Evolutionary conservation across 2,113 vertebrate species (phyloP).

Genomic region (Triplophysa siluroides): DNA sequence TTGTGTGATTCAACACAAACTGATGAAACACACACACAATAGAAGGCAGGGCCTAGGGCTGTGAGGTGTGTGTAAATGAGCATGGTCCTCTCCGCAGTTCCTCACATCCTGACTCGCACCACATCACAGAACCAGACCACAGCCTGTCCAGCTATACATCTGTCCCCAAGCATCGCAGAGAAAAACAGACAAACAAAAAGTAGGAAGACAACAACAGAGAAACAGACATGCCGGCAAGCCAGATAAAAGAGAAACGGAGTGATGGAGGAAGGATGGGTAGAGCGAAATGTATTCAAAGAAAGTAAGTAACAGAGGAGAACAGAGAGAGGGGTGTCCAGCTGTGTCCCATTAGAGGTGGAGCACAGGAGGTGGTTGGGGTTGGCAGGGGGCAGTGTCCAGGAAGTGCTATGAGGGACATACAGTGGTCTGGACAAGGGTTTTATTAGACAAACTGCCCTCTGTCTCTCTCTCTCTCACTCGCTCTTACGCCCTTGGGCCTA

Average conservation of each 20-base stretch:
- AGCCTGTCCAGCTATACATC: slow-evolving; percentile 50
- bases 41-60: slow-evolving; percentile 9
- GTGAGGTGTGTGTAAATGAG: slow-evolving; percentile 31
- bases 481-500: slow-evolving; percentile 85
- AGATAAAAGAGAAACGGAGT: slow-evolving; percentile 11
- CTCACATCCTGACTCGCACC: slow-evolving; percentile 48
- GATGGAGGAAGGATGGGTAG: slow-evolving; percentile 21
- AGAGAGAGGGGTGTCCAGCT: slow-evolving; percentile 95
- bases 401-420: slow-evolving; percentile 76
- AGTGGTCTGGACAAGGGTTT: slow-evolving; percentile 85
- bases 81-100: slow-evolving; percentile 19
- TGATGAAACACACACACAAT: slow-evolving; percentile 3
- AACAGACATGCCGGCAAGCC: slow-evolving; percentile 56
- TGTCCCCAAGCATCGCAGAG: slow-evolving; percentile 42
- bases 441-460: slow-evolving; percentile 94
- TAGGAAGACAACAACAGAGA: slow-evolving; percentile 77
- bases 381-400: slow-evolving; percentile 91
- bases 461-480: slow-evolving; percentile 76
- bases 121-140: slow-evolving; percentile 52
- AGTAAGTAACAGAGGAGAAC: slow-evolving; percentile 65
- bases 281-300: slow-evolving; percentile 38
- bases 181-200: slow-evolving; percentile 51
- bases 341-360: slow-evolving; percentile 93
- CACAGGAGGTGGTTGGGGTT: slow-evolving; percentile 87
- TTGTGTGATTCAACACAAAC: slow-evolving; percentile 35